These are phyloP conservation scores for Noctua pronuba DNA, from an alignment of 2,888 invertebrate genomes.

Conservation along the genomic window DNA sequence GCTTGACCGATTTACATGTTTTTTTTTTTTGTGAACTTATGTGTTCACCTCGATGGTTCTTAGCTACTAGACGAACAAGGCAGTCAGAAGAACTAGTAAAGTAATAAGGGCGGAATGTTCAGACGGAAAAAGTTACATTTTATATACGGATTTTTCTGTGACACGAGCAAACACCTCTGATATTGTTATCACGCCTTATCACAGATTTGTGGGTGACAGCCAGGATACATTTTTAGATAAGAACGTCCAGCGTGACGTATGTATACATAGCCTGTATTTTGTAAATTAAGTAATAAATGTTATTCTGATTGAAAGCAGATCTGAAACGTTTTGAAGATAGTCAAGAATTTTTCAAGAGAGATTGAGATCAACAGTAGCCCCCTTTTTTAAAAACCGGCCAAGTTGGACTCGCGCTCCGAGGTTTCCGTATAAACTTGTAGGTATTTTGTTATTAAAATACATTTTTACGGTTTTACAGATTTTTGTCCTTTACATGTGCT, in stretches of 20 bases:
- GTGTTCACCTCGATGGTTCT: not conserved
- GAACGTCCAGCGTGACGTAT: slow-evolving; percentile 24
- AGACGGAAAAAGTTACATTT: not conserved
- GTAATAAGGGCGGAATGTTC: not conserved
- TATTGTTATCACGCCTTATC: slow-evolving; percentile 52
- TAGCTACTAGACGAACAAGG: not conserved
- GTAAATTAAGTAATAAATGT: not conserved
- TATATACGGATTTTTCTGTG: slow-evolving; percentile 25
- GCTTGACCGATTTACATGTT: not conserved
- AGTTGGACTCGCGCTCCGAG: no score
- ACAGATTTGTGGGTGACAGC: slow-evolving; percentile 23
- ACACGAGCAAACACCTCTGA: slow-evolving; percentile 37
- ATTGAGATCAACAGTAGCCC: not conserved
- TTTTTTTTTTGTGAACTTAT: not conserved
- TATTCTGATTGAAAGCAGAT: not conserved
- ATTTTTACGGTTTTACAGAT: no score
- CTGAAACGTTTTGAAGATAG: not conserved
- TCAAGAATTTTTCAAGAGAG: not conserved
- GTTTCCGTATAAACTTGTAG: no score
- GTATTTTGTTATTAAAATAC: no score
- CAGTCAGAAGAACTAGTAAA: not conserved
- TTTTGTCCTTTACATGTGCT: no score
- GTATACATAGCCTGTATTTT: slow-evolving; percentile 24
- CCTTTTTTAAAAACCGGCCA: not conserved
- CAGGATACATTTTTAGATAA: slow-evolving; percentile 41